Conservation (phyloP, 2,113 vertebrate species). For the Callionymus lyra region DNA sequence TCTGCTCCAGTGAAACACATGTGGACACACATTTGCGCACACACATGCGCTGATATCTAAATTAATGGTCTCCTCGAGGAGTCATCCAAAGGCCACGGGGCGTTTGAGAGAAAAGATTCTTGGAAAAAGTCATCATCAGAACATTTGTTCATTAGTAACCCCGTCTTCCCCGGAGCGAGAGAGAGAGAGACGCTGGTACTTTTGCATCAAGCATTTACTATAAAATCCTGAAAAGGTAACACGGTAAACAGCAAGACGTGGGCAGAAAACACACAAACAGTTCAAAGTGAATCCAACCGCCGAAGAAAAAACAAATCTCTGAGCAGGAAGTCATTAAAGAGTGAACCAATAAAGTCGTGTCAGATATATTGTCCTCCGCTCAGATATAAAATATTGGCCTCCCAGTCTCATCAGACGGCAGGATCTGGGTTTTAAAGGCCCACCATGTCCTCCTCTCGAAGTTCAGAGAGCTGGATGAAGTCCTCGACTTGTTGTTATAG, state of each 20-base stretch:
- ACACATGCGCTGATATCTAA: constrained; percentile 53
- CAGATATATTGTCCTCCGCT: constrained; percentile 55
- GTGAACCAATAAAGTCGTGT: constrained; percentile 56
- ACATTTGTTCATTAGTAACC: constrained; percentile 62
- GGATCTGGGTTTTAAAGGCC: constrained; percentile 43
- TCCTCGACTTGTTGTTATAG: constrained; percentile 28
- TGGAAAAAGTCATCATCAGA: constrained; percentile 66
- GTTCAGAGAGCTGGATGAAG: constrained; percentile 47
- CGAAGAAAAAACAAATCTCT: constrained; percentile 4
- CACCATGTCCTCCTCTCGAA: constrained; percentile 36
- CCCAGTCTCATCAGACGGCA: constrained; percentile 36
- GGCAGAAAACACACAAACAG: background rate
- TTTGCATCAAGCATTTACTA: constrained; percentile 10
- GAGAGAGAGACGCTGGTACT: constrained; percentile 25
- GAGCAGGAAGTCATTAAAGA: constrained; percentile 62
- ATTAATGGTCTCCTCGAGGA: constrained; percentile 66
- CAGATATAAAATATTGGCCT: constrained; percentile 43
- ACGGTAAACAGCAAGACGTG: no score
- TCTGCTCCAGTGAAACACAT: constrained; percentile 3
- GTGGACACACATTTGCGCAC: constrained; percentile 14
- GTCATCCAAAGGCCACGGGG: constrained; percentile 65
- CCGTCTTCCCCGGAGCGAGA: constrained; percentile 42
- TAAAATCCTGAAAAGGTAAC: no score
- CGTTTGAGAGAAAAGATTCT: constrained; percentile 64
- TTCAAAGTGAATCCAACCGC: constrained; percentile 26